These are phyloP conservation scores for Phalera bucephala DNA, from an alignment of 2,888 invertebrate genomes.

Conservation along the genomic window DNA sequence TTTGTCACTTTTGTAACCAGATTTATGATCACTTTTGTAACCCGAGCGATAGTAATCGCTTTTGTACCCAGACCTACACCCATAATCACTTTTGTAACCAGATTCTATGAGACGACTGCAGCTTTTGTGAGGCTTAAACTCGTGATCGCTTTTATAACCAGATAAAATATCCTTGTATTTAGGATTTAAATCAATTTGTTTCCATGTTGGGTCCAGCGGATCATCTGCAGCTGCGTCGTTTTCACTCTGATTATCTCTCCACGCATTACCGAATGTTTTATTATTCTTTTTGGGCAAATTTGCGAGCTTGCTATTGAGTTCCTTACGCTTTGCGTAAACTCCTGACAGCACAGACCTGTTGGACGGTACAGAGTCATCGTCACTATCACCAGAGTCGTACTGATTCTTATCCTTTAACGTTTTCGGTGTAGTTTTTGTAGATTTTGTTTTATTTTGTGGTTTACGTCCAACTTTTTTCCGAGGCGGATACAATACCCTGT, in stretches of 20 bases:
- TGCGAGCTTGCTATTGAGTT: slow-evolving; percentile 72
- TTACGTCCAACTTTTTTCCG: slow-evolving; percentile 89
- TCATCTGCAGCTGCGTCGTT: slow-evolving; percentile 81
- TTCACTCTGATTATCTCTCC: slow-evolving; percentile 78
- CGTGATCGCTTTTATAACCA: slow-evolving; percentile 84
- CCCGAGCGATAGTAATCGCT: slow-evolving; percentile 80
- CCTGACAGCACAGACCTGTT: slow-evolving; percentile 74
- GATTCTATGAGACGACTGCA: slow-evolving; percentile 80
- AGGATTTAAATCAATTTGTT: slow-evolving; percentile 85
- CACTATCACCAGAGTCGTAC: slow-evolving; percentile 70
- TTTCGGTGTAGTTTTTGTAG: slow-evolving; percentile 56
- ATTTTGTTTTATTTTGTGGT: slow-evolving; percentile 73
- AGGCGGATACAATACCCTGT: slow-evolving; percentile 90
- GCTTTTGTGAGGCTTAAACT: slow-evolving; percentile 77
- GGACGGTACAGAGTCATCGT: slow-evolving; percentile 59
- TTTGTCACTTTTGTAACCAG: slow-evolving; percentile 84
- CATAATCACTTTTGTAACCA: slow-evolving; percentile 85
- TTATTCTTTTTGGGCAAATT: slow-evolving; percentile 63
- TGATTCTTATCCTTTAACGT: slow-evolving; percentile 74
- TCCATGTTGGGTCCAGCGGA: slow-evolving; percentile 84
- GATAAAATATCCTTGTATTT: slow-evolving; percentile 84
- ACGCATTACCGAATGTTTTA: slow-evolving; percentile 65
- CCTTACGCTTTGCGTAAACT: slow-evolving; percentile 78
- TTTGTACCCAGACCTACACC: slow-evolving; percentile 78
- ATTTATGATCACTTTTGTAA: slow-evolving; percentile 84